Percentiles rank a stretch among this genome's conserved stretches.
phyloP scores from a whole-genome alignment of 1,140 invertebrate genomes.

The Drosophila subobscura region DNA sequence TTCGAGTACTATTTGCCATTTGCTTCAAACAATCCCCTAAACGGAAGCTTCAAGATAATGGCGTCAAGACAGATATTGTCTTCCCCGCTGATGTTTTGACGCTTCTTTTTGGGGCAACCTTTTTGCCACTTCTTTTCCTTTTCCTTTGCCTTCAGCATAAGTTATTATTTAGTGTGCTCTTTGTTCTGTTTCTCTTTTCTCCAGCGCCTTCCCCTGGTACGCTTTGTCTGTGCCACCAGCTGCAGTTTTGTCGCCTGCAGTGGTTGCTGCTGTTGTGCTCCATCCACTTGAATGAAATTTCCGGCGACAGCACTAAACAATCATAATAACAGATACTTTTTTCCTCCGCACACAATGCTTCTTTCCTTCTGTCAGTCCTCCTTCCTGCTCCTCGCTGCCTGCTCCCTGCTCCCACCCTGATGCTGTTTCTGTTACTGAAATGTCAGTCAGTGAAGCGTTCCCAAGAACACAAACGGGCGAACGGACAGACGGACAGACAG shows the following conservation, averaged over 20 bases:
- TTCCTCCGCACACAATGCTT: constrained; percentile 48
- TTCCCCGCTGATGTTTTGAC: constrained; percentile 9
- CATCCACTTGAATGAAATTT: constrained; percentile 80
- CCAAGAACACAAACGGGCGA: neutral
- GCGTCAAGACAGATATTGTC: constrained; percentile 37
- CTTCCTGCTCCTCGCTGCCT: neutral
- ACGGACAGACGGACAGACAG: constrained; percentile 23
- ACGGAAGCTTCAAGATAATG: constrained; percentile 45
- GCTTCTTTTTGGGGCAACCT: constrained; percentile 11
- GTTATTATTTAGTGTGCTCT: constrained; percentile 57
- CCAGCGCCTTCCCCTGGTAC: neutral
- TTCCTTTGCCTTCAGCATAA: constrained; percentile 28
- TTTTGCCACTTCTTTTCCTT: constrained; percentile 2
- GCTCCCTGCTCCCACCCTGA: neutral
- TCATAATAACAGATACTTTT: constrained; percentile 78
- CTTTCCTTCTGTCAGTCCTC: constrained; percentile 30
- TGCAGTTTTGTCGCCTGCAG: constrained; percentile 74
- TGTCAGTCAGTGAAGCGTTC: constrained; percentile 48
- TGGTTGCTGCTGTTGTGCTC: constrained; percentile 33
- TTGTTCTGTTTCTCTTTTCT: constrained; percentile 10
- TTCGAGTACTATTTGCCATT: constrained; percentile 14
- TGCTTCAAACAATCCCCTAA: constrained; percentile 1
- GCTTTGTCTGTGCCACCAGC: constrained; percentile 23
- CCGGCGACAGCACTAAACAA: constrained; percentile 79
- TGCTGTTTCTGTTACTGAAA: constrained; percentile 12